Evolutionary conservation across 1,140 invertebrate species (phyloP), one percentile per base, ranked within the genome.

Genomic region (Brachionus plicatilis): DNA sequence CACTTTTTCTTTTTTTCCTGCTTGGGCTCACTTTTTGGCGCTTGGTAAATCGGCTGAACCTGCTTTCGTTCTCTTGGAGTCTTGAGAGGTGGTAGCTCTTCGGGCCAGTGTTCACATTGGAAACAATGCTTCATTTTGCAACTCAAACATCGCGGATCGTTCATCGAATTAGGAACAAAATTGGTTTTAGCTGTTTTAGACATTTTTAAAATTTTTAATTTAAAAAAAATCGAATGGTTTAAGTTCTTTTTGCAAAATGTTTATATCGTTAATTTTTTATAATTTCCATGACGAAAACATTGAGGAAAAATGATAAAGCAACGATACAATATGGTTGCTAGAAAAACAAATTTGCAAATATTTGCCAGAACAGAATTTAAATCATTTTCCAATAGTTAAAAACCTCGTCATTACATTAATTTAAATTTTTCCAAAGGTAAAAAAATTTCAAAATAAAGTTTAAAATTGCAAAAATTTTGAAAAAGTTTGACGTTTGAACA

Each of bases 91-190:
- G 72, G 72, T 20, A 50, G 14, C 33, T 27, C 4, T 24, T 27
- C 33, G 3, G 11, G 45, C 33, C 47, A 50, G 27, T 76, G 72
- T 29, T 76, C 72, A 33, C 72, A 76, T 53, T 76, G 72, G 43
- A 76, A 76, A 47, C 72, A 76, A 50, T 76, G 72, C 47, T 50
- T 47, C 43, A 76, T 76, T 50, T 76, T 76, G 27, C 72, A 76
- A 11, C 7, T 12, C 12, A 76, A 45, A 33, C 72, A 76, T 76
- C 72, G 43, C 9, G 72, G 72, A 76, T 76, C 72, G 12, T 76
- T 27, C 1, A 27, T 6, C 5, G 72, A 53, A 33, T 76, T 76
- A 5, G 72, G 72, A 6, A 76, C 43, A 50, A 76, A 76, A 76
- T 76, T 76, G 9, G 45, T 50, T 50, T 37, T 24, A 14, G 9